Percentiles rank a stretch among this genome's conserved stretches.
These are phyloP conservation scores for Protobothrops flavoviridis DNA, from an alignment of 2,113 vertebrate genomes.

Conservation along the genomic window DNA sequence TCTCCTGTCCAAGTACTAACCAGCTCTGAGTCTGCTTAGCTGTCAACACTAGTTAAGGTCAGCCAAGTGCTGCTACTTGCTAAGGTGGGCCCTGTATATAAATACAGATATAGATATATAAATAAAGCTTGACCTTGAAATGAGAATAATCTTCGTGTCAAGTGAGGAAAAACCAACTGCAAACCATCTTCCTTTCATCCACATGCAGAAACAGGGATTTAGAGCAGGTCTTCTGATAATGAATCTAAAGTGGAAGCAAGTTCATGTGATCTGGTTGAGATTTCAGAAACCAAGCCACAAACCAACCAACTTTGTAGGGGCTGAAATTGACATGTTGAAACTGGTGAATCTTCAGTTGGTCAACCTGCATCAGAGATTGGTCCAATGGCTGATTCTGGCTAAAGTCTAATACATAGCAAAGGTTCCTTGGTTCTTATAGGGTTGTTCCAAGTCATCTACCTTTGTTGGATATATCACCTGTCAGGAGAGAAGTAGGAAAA, in stretches of 20 bases:
- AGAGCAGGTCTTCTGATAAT: neutral
- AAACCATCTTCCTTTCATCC: neutral
- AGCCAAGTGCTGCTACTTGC: neutral
- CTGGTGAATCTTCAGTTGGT: neutral
- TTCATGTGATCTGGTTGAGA: neutral
- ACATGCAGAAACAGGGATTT: neutral
- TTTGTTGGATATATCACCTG: neutral
- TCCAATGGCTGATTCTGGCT: neutral
- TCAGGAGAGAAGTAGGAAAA: neutral
- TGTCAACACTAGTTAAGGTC: neutral
- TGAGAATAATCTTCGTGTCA: neutral
- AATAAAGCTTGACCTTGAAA: neutral
- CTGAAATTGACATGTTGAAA: neutral
- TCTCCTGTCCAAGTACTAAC: neutral
- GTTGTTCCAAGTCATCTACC: neutral
- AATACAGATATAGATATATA: neutral
- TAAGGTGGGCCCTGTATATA: neutral
- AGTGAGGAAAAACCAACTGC: neutral
- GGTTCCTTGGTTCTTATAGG: neutral
- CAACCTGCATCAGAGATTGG: neutral
- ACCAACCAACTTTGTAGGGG: neutral
- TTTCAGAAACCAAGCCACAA: neutral
- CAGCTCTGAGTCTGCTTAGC: neutral
- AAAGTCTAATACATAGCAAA: neutral
- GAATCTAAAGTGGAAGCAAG: neutral